Evolutionary conservation across 2,797 vertebrate genomes (phyloP).

Genomic region (Tadarida brasiliensis): DNA sequence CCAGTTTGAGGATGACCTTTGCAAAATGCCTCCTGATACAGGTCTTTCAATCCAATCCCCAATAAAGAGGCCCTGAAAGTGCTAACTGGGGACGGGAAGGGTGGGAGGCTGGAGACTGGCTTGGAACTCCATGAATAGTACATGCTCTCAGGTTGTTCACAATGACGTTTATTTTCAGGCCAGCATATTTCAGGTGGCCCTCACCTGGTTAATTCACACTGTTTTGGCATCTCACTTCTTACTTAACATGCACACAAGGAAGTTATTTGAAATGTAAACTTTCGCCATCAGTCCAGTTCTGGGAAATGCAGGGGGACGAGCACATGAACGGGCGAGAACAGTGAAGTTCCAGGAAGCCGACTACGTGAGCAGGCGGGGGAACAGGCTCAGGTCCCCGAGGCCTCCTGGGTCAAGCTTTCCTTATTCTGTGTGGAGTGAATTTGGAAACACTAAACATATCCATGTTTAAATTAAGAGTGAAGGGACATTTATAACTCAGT

Average conservation of each 20-base stretch:
- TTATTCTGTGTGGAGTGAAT: not conserved
- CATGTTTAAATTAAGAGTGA: constrained; percentile 44
- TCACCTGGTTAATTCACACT: not conserved
- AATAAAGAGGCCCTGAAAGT: not conserved
- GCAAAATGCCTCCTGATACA: not conserved
- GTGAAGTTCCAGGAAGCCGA: not conserved
- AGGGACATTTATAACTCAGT: constrained; percentile 3
- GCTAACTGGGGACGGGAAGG: not conserved
- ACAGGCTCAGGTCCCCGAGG: not conserved
- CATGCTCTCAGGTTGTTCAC: not conserved
- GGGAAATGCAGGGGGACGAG: not conserved
- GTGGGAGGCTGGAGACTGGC: not conserved
- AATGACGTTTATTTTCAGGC: not conserved
- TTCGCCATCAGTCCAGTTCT: not conserved
- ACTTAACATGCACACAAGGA: not conserved
- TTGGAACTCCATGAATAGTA: not conserved
- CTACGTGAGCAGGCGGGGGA: not conserved
- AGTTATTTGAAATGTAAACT: constrained; percentile 51
- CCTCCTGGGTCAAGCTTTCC: not conserved
- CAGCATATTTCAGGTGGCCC: not conserved
- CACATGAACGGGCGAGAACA: not conserved
- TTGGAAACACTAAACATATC: not conserved
- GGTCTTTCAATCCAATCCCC: not conserved
- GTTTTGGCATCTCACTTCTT: not conserved
- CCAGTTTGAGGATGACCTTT: not conserved